Evolutionary conservation across 2,888 invertebrate species (phyloP).

Genomic region (Papilio demoleus): DNA sequence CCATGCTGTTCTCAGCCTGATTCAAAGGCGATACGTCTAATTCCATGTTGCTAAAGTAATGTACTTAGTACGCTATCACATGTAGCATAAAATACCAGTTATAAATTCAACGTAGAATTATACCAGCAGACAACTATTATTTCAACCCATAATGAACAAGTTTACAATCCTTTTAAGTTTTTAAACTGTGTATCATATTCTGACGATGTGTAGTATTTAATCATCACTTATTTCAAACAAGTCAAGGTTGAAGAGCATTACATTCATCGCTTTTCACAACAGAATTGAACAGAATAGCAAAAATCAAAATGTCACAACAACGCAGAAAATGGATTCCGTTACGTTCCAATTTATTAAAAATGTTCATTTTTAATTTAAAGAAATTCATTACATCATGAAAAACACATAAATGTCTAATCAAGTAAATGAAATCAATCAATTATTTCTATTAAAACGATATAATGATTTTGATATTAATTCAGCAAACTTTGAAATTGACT

Average conservation of each 20-base stretch:
- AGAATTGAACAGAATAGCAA: slow-evolving; percentile 59
- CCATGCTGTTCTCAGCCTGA: slow-evolving; percentile 65
- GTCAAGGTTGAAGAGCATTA: slow-evolving; percentile 51
- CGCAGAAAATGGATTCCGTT: slow-evolving; percentile 80
- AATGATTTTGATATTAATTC: no score
- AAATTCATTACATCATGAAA: not conserved
- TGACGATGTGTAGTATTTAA: slow-evolving; percentile 47
- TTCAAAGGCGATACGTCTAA: slow-evolving; percentile 69
- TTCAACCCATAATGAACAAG: slow-evolving; percentile 77
- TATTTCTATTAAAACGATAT: no score
- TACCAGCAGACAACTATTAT: slow-evolving; percentile 74
- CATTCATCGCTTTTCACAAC: slow-evolving; percentile 58
- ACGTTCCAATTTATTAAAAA: slow-evolving; percentile 48
- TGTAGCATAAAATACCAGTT: slow-evolving; percentile 55
- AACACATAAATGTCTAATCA: not conserved
- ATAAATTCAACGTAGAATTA: slow-evolving; percentile 58
- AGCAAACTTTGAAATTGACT: no score
- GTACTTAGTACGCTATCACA: slow-evolving; percentile 42
- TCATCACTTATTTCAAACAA: slow-evolving; percentile 58
- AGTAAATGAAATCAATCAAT: no score
- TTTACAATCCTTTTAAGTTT: slow-evolving; percentile 48
- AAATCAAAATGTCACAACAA: slow-evolving; percentile 82
- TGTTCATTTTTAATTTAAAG: no score
- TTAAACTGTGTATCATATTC: slow-evolving; percentile 48
- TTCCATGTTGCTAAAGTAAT: slow-evolving; percentile 65